phyloP scores from a whole-genome alignment of 1,140 invertebrate species.

The Drosophila bipectinata region DNA sequence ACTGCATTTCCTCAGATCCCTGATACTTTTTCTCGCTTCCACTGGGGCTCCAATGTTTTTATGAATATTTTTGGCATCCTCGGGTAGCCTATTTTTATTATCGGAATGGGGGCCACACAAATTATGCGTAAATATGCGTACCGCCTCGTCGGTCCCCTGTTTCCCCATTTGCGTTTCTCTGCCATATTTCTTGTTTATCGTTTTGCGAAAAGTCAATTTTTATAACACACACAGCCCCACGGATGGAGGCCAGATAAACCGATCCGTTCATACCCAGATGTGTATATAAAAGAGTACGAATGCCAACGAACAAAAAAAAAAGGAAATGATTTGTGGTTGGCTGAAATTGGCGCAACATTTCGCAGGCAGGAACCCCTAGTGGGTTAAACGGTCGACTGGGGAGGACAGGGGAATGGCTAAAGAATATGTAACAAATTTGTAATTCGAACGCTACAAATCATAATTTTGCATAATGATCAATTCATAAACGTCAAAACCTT shows the following conservation, averaged over 20 bases:
- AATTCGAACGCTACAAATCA: constrained; percentile 83
- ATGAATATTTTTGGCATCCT: constrained; percentile 70
- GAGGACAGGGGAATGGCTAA: constrained; percentile 7
- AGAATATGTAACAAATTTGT: constrained; percentile 76
- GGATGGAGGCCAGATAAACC: constrained; percentile 43
- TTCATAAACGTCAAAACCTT: constrained; percentile 79
- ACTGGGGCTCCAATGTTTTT: constrained; percentile 1
- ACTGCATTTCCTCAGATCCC: constrained; percentile 44
- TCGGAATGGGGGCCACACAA: constrained; percentile 66
- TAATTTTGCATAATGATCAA: constrained; percentile 83
- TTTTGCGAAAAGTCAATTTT: constrained; percentile 79
- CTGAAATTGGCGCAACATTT: constrained; percentile 60
- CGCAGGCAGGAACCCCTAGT: constrained; percentile 17
- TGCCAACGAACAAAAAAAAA: neutral
- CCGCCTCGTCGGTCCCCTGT: neutral
- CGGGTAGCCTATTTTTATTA: constrained; percentile 63
- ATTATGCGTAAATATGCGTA: constrained; percentile 76
- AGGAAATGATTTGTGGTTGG: constrained; percentile 72
- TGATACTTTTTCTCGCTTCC: neutral
- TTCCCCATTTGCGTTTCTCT: constrained; percentile 1
- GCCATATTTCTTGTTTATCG: constrained; percentile 72
- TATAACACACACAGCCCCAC: constrained; percentile 49
- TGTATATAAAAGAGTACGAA: constrained; percentile 21
- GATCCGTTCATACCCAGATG: constrained; percentile 33
- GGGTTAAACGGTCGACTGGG: neutral